These are phyloP conservation scores for Dasysyrphus albostriatus DNA, from an alignment of 2,888 invertebrate species.

Conservation along the genomic window DNA sequence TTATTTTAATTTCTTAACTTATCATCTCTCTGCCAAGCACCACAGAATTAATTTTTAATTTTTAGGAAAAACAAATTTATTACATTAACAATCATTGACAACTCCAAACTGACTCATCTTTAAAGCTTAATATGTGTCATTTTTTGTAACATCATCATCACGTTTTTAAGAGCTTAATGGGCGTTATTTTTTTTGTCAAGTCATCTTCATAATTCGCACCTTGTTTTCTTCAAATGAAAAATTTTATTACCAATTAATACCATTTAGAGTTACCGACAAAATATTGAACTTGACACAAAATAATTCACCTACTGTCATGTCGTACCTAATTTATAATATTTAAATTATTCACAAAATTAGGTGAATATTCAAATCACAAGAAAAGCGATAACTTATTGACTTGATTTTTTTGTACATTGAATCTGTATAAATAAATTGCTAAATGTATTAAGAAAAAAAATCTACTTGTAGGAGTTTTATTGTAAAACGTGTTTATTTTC, in stretches of 20 bases:
- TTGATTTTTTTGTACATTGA: constrained; percentile 8
- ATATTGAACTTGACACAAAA: constrained; percentile 25
- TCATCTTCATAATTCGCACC: background rate
- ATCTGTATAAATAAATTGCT: background rate
- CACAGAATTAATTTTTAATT: too few species aligned
- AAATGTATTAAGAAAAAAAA: background rate
- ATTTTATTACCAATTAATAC: background rate
- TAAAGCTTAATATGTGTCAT: background rate
- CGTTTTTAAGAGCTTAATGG: background rate
- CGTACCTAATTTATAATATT: background rate
- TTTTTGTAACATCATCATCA: background rate
- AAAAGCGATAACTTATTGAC: constrained; percentile 24
- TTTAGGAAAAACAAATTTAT: too few species aligned
- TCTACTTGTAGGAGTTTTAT: constrained; percentile 15
- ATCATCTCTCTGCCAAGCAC: too few species aligned
- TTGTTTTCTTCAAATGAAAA: background rate
- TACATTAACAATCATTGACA: background rate
- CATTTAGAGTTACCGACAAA: constrained; percentile 4
- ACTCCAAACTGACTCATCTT: background rate
- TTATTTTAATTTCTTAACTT: too few species aligned
- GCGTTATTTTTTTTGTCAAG: background rate
- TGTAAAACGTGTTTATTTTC: constrained; percentile 23
- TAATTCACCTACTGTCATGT: background rate
- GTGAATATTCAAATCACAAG: background rate
- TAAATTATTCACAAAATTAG: background rate